phyloP scores from a whole-genome alignment of 2,888 invertebrate genomes.

The Catocala nupta region DNA sequence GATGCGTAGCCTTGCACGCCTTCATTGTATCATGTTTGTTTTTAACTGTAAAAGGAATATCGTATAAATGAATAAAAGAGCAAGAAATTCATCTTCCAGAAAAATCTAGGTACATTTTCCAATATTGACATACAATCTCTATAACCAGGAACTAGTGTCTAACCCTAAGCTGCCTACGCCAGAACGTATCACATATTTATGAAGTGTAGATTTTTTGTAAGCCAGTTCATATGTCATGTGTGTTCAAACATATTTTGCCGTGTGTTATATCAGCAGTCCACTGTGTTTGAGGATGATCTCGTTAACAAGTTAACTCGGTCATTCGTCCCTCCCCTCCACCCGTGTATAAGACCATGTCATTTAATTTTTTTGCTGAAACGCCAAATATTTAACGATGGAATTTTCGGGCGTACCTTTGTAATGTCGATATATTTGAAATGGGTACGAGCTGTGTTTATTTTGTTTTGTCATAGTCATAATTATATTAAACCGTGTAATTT shows the following conservation, averaged over 20 bases:
- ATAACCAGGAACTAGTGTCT: slow-evolving; percentile 1
- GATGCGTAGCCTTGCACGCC: too few species aligned
- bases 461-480: slow-evolving; percentile 11
- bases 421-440: slow-evolving; percentile 27
- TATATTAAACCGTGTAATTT: slow-evolving; percentile 8
- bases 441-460: slow-evolving; percentile 17
- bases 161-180: slow-evolving; percentile 11
- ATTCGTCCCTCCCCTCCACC: slow-evolving; percentile 25
- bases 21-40: too few species aligned
- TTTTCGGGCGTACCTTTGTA: slow-evolving; percentile 24
- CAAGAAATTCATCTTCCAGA: too few species aligned
- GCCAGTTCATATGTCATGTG: slow-evolving; percentile 36
- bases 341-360: slow-evolving; percentile 27
- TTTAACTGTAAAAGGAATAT: too few species aligned
- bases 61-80: too few species aligned
- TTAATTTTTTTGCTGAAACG: slow-evolving; percentile 38
- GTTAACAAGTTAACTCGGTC: slow-evolving; percentile 55
- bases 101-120: not conserved
- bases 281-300: slow-evolving; percentile 51
- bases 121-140: not conserved
- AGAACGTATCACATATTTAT: slow-evolving; percentile 42
- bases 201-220: slow-evolving; percentile 38
- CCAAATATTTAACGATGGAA: slow-evolving; percentile 39
- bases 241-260: slow-evolving; percentile 33
- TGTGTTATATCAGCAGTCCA: slow-evolving; percentile 29